These are phyloP conservation scores for Melanaphis sacchari DNA, from an alignment of 1,140 invertebrate genomes.

Conservation along the genomic window DNA sequence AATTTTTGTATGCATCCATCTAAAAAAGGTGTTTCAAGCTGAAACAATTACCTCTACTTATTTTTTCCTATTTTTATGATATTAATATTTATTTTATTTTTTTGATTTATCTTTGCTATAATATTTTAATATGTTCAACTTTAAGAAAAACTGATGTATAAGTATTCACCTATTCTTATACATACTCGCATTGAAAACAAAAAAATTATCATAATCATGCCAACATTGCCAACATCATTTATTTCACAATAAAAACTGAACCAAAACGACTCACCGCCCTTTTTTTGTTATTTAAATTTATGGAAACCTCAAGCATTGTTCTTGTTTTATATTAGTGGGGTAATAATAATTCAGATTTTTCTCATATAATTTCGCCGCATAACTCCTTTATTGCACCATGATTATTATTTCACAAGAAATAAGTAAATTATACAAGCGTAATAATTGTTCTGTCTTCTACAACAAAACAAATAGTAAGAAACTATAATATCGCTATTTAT, in stretches of 20 bases:
- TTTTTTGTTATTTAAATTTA: slow-evolving; percentile 19
- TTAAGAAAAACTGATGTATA: background rate
- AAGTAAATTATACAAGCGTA: background rate
- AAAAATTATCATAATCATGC: slow-evolving; percentile 26
- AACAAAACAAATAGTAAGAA: background rate
- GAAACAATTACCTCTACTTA: background rate
- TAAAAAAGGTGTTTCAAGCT: background rate
- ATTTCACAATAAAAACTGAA: background rate
- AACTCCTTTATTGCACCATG: background rate
- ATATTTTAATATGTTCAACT: background rate
- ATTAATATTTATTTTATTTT: background rate
- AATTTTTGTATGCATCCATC: background rate
- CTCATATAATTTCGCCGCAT: background rate
- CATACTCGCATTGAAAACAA: background rate
- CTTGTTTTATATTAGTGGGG: background rate
- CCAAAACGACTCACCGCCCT: background rate
- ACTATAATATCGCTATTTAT: background rate
- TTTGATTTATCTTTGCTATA: background rate
- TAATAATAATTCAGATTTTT: slow-evolving; percentile 21
- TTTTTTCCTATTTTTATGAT: background rate
- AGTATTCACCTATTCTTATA: background rate
- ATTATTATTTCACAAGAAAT: background rate
- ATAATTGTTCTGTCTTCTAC: background rate
- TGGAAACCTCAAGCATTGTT: slow-evolving; percentile 11
- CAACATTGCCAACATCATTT: background rate